phyloP scores from a whole-genome alignment of 2,113 vertebrate species.

The Cepphus grylle region DNA sequence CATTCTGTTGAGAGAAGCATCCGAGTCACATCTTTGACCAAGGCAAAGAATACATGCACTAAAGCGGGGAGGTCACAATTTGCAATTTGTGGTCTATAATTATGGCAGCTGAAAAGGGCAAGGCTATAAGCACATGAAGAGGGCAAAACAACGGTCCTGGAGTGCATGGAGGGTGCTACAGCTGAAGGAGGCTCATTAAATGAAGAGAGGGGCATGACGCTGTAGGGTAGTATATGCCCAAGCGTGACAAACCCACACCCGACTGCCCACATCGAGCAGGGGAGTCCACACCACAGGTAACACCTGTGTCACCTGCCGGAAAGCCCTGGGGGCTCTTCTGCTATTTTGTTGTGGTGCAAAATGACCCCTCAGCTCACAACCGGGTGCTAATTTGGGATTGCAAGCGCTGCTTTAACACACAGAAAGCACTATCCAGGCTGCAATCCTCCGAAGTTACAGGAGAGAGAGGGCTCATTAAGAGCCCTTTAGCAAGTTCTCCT shows the following conservation, averaged over 20 bases:
- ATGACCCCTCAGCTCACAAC: not conserved
- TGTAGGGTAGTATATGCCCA: rapidly evolving
- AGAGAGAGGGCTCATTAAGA: not conserved
- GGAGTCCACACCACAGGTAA: not conserved
- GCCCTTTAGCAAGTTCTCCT: not conserved
- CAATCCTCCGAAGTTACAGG: not conserved
- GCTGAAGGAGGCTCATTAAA: not conserved
- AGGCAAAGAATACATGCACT: not conserved
- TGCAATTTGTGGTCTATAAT: not conserved
- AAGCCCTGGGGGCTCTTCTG: not conserved
- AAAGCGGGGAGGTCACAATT: not conserved
- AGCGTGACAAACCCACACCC: rapidly evolving
- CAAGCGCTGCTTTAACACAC: not conserved
- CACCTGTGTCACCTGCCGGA: not conserved
- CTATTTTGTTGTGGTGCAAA: not conserved
- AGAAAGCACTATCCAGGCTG: not conserved
- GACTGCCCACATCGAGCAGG: not conserved
- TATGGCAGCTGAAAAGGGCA: not conserved
- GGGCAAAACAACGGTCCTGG: not conserved
- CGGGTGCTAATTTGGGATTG: not conserved
- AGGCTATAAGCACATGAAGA: not conserved
- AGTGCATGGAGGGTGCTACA: not conserved
- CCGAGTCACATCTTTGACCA: not conserved
- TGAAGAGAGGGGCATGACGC: rapidly evolving
- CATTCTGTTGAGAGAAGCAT: not conserved